Conservation (phyloP, 2,797 vertebrate species). For the Dicrostonyx torquatus region DNA sequence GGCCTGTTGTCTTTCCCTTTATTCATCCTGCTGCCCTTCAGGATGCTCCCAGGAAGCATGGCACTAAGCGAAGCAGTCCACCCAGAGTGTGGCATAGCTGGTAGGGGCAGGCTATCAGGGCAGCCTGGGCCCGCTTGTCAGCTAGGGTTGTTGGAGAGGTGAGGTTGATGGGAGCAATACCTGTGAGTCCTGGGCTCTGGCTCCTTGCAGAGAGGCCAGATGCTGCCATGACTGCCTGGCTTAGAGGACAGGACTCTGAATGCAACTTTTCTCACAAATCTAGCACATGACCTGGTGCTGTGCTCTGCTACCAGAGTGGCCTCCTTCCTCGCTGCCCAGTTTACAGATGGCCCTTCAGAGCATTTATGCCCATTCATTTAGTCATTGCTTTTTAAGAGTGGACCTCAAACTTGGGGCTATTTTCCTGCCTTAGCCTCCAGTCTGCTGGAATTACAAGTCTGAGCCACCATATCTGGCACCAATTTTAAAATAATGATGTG, state of each 20-base stretch:
- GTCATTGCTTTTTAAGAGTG: background rate
- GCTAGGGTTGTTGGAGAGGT: background rate
- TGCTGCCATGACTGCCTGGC: fast-evolving
- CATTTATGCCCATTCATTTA: background rate
- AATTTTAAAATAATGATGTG: background rate
- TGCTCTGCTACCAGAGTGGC: no score
- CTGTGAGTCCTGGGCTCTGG: background rate
- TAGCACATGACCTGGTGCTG: background rate
- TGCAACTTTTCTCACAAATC: background rate
- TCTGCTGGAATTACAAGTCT: background rate
- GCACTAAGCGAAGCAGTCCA: no score
- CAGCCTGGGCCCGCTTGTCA: background rate
- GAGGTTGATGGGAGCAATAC: background rate
- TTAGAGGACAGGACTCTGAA: background rate
- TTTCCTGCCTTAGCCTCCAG: background rate
- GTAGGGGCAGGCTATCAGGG: fast-evolving
- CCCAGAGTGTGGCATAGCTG: background rate
- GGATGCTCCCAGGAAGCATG: background rate
- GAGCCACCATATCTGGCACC: background rate
- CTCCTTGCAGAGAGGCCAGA: background rate
- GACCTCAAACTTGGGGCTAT: background rate
- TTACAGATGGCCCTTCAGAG: background rate
- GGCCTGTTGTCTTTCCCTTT: background rate
- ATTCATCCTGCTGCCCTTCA: no score
- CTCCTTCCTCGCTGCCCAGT: no score